Base-by-base conservation (phyloP, 2,888 invertebrate species). In the Drosophila leonis region DNA sequence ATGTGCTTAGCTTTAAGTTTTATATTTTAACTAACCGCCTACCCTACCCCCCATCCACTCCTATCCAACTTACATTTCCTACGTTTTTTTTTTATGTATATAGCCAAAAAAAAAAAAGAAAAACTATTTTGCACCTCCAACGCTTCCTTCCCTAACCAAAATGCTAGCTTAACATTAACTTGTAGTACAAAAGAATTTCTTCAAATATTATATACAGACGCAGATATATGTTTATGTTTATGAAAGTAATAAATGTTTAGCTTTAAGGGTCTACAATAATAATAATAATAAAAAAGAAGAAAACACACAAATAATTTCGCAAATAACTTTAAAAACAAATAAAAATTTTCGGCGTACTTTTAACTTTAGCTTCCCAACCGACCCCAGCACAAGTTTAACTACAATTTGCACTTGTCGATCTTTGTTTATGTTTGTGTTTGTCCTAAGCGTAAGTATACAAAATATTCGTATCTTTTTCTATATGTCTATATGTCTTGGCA, bases 61-160 rank as follows among this genome's bases (percentile, higher is more conserved):
- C 24, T 29, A 44, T 41, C 27, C 46, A 9, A 64, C 51, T 65
- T 37, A 42, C 10, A 9, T 42, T 42, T 63, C 15, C 52, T 29
- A 20, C 64, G 18, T 6, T 9, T 15, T 13, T 9, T 15, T 13
- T 66, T 65, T 51, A 65, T 81, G 88, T 87, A 84, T 54, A 85
- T 65, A 73, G 72, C 61, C 56, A 72, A 83, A 65, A 65, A 52
- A n/a, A 18, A 51, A 51, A 54, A 27, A 15, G 27, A 62, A 44
- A 29, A 59, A 18, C 39, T 37, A n/a, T 24, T 24, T 24, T 24
- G 4, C 24, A 24, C 13, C 48, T 61, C 54, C 59, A 44, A 83
- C 65, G 83, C 88, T 88, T 88, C 88, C 86, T 88, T 83, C 71
- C 78, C 72, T 86, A 88, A 84, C 89, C 83, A 73, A 86, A 86